phyloP scores from a whole-genome alignment of 1,140 invertebrate genomes.

The Drosophila bocqueti region DNA sequence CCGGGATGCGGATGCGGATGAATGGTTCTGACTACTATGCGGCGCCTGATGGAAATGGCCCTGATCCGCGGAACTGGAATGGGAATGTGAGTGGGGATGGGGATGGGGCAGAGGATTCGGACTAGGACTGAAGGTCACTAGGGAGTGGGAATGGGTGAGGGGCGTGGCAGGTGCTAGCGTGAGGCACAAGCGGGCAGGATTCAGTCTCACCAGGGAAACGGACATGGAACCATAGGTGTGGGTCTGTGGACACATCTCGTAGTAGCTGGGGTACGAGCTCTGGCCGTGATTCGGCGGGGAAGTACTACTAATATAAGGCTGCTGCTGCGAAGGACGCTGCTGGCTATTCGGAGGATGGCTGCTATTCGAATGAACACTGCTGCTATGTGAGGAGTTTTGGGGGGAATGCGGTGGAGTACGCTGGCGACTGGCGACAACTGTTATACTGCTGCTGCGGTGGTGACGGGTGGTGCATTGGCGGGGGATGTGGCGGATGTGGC shows the following conservation, averaged over 20 bases:
- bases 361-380: slow-evolving; percentile 49
- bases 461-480: slow-evolving; percentile 26
- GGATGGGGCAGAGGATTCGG: slow-evolving; percentile 2
- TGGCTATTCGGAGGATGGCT: slow-evolving; percentile 36
- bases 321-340: slow-evolving; percentile 37
- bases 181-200: slow-evolving; percentile 73
- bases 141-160: slow-evolving; percentile 8
- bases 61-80: slow-evolving; percentile 34
- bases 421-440: too few species aligned
- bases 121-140: slow-evolving; percentile 47
- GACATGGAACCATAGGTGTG: slow-evolving; percentile 71
- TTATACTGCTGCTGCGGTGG: not conserved
- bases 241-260: slow-evolving; percentile 51
- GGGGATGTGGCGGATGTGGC: slow-evolving; percentile 21
- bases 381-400: slow-evolving; percentile 27
- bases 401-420: too few species aligned
- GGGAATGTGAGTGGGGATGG: not conserved
- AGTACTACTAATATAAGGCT: slow-evolving; percentile 19
- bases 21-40: slow-evolving; percentile 44
- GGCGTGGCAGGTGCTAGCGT: slow-evolving; percentile 57
- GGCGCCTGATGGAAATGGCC: slow-evolving; percentile 26
- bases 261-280: slow-evolving; percentile 39
- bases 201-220: slow-evolving; percentile 71
- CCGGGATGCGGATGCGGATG: slow-evolving; percentile 43
- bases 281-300: slow-evolving; percentile 31